Evolutionary conservation across 2,888 invertebrate genomes (phyloP).

Genomic region (Embidobia sp.): DNA sequence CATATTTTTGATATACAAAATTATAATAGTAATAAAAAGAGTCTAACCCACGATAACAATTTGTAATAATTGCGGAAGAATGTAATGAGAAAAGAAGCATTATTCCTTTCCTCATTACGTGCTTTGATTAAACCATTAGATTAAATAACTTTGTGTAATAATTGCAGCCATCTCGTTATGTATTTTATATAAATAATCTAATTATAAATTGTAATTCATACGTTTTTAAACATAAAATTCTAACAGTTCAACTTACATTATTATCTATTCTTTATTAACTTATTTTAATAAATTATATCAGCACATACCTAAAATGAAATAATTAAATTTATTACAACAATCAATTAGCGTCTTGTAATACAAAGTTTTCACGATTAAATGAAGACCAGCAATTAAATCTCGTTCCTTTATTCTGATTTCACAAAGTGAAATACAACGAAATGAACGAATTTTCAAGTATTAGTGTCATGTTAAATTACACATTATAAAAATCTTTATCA

Average conservation of each 20-base stretch:
- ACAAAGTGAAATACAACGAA: conserved; percentile 2
- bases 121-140: conserved; percentile 37
- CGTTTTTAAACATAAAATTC: not conserved
- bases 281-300: too few species aligned
- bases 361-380: not conserved
- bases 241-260: too few species aligned
- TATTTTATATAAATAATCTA: not conserved
- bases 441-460: not conserved
- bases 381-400: not conserved
- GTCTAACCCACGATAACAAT: conserved; percentile 21
- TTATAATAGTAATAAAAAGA: conserved; percentile 3
- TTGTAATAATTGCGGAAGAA: conserved; percentile 48
- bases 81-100: conserved; percentile 44
- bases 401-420: not conserved
- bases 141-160: conserved; percentile 36
- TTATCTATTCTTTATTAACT: too few species aligned
- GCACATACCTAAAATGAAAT: too few species aligned
- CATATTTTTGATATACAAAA: too few species aligned
- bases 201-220: not conserved
- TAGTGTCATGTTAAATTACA: conserved; percentile 3
- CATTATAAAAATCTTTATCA: conserved; percentile 16
- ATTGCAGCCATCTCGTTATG: conserved; percentile 10
- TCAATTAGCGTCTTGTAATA: too few species aligned
- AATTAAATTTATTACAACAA: too few species aligned
- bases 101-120: conserved; percentile 40